Conservation (phyloP, 2,113 vertebrate genomes). For the Nothobranchius furzeri region DNA sequence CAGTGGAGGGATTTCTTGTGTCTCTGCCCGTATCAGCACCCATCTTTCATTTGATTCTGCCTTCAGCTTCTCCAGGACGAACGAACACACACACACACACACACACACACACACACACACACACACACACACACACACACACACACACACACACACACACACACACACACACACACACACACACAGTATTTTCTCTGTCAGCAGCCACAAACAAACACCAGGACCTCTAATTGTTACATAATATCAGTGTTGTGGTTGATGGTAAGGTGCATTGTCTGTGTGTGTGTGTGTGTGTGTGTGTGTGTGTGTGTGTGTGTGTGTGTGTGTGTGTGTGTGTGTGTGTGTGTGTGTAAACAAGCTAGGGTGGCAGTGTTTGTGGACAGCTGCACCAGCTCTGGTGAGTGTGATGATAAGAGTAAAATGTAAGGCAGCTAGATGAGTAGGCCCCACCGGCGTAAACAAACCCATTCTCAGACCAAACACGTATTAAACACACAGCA, state of each 20-base stretch:
- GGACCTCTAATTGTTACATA: conserved; percentile 45
- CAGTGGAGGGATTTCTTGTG: conserved; percentile 50
- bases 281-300: background rate
- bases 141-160: background rate
- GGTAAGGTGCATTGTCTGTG: conserved; percentile 10
- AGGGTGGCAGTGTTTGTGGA: conserved; percentile 14
- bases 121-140: background rate
- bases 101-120: no score
- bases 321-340: conserved; percentile 3
- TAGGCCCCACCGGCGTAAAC: conserved; percentile 29
- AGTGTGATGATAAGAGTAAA: conserved; percentile 35
- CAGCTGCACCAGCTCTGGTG: conserved; percentile 22
- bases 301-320: background rate
- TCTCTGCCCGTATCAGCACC: conserved; percentile 34
- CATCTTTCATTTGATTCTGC: conserved; percentile 46
- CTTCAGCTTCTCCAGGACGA: conserved; percentile 7
- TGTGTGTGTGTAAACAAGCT: conserved; percentile 1
- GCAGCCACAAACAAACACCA: conserved; percentile 44
- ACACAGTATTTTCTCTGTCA: conserved; percentile 31
- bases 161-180: no score
- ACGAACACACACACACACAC: background rate
- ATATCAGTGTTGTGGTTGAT: conserved; percentile 42
- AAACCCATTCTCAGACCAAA: conserved; percentile 45
- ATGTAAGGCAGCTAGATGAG: conserved; percentile 53
- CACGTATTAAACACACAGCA: conserved; percentile 40